A percentile compares a stretch with the other conserved stretches of the same genome.
phyloP scores from a whole-genome alignment of 2,888 invertebrate genomes.

The Dicranocentrus wangi region DNA sequence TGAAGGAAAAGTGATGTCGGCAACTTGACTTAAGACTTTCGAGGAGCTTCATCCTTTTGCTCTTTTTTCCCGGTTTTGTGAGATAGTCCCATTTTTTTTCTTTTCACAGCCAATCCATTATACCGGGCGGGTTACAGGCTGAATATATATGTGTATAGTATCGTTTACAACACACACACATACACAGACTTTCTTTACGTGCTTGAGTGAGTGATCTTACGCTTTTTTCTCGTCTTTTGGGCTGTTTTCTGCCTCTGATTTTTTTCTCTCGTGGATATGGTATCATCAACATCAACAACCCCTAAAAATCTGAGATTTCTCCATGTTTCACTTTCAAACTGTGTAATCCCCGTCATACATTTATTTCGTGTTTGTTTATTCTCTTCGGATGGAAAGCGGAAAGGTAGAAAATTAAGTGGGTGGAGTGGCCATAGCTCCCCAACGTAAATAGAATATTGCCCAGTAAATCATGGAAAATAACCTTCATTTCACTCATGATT shows the following conservation, averaged over 20 bases:
- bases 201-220: constrained; percentile 5
- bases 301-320: not conserved
- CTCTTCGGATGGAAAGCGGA: constrained; percentile 38
- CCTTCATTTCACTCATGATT: constrained; percentile 56
- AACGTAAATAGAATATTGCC: not conserved
- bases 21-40: constrained; percentile 41
- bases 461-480: constrained; percentile 55
- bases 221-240: not conserved
- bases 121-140: no score
- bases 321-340: not conserved
- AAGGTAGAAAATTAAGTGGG: constrained; percentile 58
- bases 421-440: not conserved
- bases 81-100: constrained; percentile 3
- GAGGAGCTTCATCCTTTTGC: not conserved
- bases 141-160: not conserved
- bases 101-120: not conserved
- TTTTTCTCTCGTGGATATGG: not conserved
- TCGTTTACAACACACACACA: not conserved
- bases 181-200: not conserved
- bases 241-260: not conserved
- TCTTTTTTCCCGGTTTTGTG: not conserved
- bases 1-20: constrained; percentile 32
- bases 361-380: constrained; percentile 49
- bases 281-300: not conserved
- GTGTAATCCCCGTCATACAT: not conserved